Base-by-base conservation (phyloP, 2,797 vertebrate genomes). In the Uromys caudimaculatus region DNA sequence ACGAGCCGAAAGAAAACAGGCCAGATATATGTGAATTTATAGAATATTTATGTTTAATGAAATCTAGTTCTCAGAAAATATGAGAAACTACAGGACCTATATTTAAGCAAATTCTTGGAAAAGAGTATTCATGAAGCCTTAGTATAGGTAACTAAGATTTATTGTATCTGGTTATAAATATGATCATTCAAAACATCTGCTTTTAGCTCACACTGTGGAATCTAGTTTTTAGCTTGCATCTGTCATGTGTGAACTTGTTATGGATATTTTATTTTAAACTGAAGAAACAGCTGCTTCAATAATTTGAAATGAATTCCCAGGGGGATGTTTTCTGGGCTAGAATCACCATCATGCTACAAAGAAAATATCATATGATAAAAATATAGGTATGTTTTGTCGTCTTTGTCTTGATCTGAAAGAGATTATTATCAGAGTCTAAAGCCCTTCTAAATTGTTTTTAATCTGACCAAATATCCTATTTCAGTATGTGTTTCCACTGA, bases 231-330 rank as follows among this genome's bases (percentile, higher is more conserved):
- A 98, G 92, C 98, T 98, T 98, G 92, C 99, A 99, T 98, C 98
- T 99, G 99, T 98, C 98, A 98, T 98, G 98, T 99, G 99, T 99
- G 98, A 99, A 99, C 98, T 98, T 98, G 98, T 98, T 98, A 98
- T 98, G 97, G 98, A 98, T 98, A 98, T 98, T 98, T 98, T 98
- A 98, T 98, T 98, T 98, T 98, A 97, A 97, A 98, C 96, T 97
- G 97, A 98, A 98, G 98, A 99, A 99, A 98, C 99, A 99, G 98
- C 98, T 99, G 98, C 98, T 98, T 98, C 95, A 93, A 90, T 98
- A 96, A 98, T 98, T 98, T 98, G 98, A 98, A 98, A 98, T 98
- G 83, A 98, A 98, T 98, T 98, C 99, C 98, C 98, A 97, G 77
- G 98, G 98, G 98, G 56, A 93, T 93, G 76, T 93, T 62, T 97